Evolutionary conservation across 2,888 invertebrate species (phyloP), one percentile per base, ranked within the genome.

Genomic region (Druceiella hillmani): DNA sequence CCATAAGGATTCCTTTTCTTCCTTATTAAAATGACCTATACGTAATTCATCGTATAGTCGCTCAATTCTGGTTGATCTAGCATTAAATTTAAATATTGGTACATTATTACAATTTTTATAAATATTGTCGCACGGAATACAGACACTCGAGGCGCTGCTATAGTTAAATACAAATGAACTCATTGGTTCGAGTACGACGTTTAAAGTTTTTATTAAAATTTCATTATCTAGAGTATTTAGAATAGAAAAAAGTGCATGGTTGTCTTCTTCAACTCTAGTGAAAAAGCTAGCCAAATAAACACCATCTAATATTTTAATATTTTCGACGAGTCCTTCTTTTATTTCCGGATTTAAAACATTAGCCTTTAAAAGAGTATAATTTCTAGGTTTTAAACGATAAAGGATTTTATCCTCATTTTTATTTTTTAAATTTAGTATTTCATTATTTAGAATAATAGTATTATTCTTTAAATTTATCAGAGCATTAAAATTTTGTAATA

Each of bases 201-300:
- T 38, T 20, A 43, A 32, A 17, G 40, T 35, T 20, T 43, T 40
- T 14, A 45, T 46, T 28, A 40, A 14, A 28, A 46, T 37, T 36
- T 33, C 17, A 33, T 46, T 36, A 37, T 50, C 41, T 12, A 43
- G 11, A 15, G 32, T 31, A 22, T 37, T 47, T 27, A 48, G 30
- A 17, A 47, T 36, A 7, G 40, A 47, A 4, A 45, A 39, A 10
- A 38, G 10, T 10, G 42, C 39, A 38, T 46, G 43, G 5, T 26
- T 24, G 17, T 47, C 42, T 24, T 32, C 9, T 5, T 45, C 25
- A 3, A 46, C 43, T 25, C 40, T 38, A 17, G 43, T 33, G 9
- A 50, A 17, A 10, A 41, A 38, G 41, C 34, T 46, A 10, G 46
- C 44, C 2, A 50, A 16, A 36, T 40, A 47, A 17, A 48, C 26